Conservation (phyloP, 2,797 vertebrate genomes). For the Loris lydekkerianus region DNA sequence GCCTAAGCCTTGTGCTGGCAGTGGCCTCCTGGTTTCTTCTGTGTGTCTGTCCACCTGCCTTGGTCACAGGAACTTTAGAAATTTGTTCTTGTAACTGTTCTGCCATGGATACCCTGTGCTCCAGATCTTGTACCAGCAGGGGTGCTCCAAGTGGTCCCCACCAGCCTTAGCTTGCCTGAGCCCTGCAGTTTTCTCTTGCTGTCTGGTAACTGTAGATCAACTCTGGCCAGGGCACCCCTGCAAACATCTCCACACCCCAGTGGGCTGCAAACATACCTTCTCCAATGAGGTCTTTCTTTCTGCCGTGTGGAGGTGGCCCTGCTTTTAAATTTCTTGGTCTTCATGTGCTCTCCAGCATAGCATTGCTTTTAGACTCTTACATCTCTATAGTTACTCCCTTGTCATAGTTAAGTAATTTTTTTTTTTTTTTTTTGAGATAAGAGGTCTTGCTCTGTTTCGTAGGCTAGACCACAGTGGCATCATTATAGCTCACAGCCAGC, state of each 20-base stretch:
- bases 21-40: neutral
- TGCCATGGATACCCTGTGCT: neutral
- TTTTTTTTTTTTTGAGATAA: neutral
- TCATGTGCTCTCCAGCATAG: neutral
- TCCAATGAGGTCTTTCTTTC: neutral
- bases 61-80: neutral
- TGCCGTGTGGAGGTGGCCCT: neutral
- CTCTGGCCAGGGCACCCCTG: neutral
- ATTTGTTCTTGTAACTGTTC: neutral
- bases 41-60: neutral
- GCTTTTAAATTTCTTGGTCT: neutral
- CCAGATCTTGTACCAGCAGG: neutral
- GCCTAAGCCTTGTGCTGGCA: neutral
- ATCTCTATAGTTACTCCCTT: slow-evolving; percentile 25
- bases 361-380: neutral
- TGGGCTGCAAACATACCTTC: neutral
- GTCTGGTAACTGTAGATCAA: neutral
- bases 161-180: neutral
- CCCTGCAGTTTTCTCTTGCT: neutral
- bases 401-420: neutral
- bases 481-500: neutral
- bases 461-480: neutral
- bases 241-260: neutral
- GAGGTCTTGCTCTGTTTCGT: neutral
- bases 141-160: neutral